Percentiles rank a stretch among this genome's conserved stretches.
phyloP scores from a whole-genome alignment of 2,888 invertebrate species.

The Geotrupes spiniger region DNA sequence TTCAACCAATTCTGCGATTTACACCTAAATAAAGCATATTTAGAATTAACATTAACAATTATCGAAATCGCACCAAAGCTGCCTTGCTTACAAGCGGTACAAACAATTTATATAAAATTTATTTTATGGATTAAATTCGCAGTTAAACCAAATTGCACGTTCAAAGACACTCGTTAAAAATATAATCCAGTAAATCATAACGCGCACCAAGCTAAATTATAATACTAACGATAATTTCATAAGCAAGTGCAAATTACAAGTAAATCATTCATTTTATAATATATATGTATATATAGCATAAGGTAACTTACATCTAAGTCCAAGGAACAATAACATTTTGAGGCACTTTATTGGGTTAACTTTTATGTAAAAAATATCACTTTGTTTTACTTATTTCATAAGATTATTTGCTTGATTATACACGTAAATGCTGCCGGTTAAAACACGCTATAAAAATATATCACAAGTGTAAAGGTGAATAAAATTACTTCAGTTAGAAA shows the following conservation, averaged over 20 bases:
- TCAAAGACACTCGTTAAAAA: neutral
- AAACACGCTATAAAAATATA: constrained; percentile 20
- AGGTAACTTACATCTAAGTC: constrained; percentile 33
- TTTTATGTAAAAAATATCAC: constrained; percentile 37
- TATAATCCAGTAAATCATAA: constrained; percentile 1
- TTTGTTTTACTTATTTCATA: constrained; percentile 22
- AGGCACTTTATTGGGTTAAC: constrained; percentile 39
- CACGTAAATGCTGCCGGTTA: constrained; percentile 22
- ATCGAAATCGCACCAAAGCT: constrained; percentile 10
- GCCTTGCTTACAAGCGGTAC: constrained; percentile 14
- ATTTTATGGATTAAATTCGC: too few relatives aligned
- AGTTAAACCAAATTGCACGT: constrained; percentile 17
- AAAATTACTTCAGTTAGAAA: neutral
- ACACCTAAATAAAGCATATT: constrained; percentile 9
- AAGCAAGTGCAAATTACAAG: constrained; percentile 19
- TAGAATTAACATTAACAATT: too few relatives aligned
- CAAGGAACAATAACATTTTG: constrained; percentile 39
- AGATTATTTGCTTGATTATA: constrained; percentile 22
- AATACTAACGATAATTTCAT: constrained; percentile 2
- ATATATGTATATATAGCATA: constrained; percentile 20
- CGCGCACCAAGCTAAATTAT: neutral
- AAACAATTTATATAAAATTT: too few relatives aligned
- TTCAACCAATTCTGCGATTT: constrained; percentile 14
- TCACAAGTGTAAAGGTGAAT: constrained; percentile 16
- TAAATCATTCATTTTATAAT: constrained; percentile 7